Percentiles rank a stretch among this genome's conserved stretches.
Conservation (phyloP, 2,888 invertebrate species). For the Strigamia transsilvanica region DNA sequence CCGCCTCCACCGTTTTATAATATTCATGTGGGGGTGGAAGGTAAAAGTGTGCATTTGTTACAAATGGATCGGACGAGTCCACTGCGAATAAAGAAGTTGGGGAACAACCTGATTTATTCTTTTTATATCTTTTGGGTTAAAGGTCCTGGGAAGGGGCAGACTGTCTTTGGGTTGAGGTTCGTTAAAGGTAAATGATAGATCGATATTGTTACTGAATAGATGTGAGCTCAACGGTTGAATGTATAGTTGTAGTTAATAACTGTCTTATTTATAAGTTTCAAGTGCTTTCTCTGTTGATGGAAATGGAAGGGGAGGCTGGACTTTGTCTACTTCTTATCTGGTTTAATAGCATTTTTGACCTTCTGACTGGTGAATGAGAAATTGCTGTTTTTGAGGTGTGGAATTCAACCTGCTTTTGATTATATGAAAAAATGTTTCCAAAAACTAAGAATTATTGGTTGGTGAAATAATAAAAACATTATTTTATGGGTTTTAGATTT, state of each 20-base stretch:
- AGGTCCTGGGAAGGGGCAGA: constrained; percentile 40
- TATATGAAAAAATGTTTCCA: neutral
- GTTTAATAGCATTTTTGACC: constrained; percentile 8
- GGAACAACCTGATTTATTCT: constrained; percentile 9
- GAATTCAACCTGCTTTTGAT: neutral
- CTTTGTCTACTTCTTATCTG: neutral
- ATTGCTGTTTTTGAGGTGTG: neutral
- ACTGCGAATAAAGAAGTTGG: neutral
- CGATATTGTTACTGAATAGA: neutral
- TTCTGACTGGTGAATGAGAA: neutral
- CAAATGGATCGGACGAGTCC: neutral
- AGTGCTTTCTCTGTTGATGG: too few species aligned
- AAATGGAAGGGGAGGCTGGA: too few species aligned
- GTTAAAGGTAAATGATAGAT: constrained; percentile 36
- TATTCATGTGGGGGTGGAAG: constrained; percentile 16
- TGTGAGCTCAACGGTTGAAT: neutral
- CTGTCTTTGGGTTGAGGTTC: constrained; percentile 3
- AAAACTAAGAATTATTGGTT: neutral
- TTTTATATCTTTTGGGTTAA: neutral
- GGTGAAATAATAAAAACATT: neutral
- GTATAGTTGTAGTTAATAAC: too few species aligned
- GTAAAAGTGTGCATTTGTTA: constrained; percentile 4
- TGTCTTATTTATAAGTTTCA: too few species aligned
- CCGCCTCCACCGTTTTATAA: constrained; percentile 26
- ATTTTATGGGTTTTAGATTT: neutral